Conservation (phyloP, 64 coral and sea anemone genomes). For the Actinia equina region DNA sequence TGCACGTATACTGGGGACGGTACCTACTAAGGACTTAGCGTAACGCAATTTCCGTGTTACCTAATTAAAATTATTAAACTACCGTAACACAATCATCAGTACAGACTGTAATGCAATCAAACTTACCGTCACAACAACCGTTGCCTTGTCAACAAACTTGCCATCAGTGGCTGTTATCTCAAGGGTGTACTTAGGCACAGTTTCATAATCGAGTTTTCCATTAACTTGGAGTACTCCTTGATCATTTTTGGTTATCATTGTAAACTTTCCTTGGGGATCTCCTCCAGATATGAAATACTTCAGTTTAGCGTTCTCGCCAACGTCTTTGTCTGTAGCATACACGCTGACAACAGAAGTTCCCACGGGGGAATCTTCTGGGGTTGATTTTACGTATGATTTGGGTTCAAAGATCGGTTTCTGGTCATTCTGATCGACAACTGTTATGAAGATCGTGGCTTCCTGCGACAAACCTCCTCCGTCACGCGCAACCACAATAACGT, state of each 20-base stretch:
- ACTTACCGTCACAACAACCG: slow-evolving; percentile 37
- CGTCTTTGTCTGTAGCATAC: slow-evolving; percentile 32
- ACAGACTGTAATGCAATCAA: too few relatives aligned
- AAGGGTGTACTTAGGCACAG: slow-evolving; percentile 5
- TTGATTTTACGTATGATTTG: background rate
- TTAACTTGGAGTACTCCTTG: slow-evolving; percentile 27
- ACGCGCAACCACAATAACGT: slow-evolving; percentile 44
- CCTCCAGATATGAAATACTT: slow-evolving; percentile 54
- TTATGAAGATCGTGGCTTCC: background rate
- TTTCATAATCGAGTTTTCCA: slow-evolving; percentile 57
- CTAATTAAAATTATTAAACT: background rate
- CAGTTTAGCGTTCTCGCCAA: slow-evolving; percentile 47
- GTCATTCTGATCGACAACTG: slow-evolving; percentile 58
- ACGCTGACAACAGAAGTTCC: slow-evolving; percentile 33
- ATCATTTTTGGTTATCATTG: slow-evolving; percentile 17
- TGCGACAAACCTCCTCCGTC: slow-evolving; percentile 57
- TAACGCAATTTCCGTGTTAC: background rate
- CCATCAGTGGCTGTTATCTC: slow-evolving; percentile 56
- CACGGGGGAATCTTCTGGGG: slow-evolving; percentile 24
- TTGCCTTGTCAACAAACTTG: slow-evolving; percentile 41
- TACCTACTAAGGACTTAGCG: too few relatives aligned
- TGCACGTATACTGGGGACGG: too few relatives aligned
- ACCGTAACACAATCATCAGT: background rate
- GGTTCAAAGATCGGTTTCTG: slow-evolving; percentile 25
- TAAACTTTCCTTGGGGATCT: slow-evolving; percentile 18